Evolutionary conservation across 2,113 vertebrate genomes (phyloP).

Genomic region (Riparia riparia): DNA sequence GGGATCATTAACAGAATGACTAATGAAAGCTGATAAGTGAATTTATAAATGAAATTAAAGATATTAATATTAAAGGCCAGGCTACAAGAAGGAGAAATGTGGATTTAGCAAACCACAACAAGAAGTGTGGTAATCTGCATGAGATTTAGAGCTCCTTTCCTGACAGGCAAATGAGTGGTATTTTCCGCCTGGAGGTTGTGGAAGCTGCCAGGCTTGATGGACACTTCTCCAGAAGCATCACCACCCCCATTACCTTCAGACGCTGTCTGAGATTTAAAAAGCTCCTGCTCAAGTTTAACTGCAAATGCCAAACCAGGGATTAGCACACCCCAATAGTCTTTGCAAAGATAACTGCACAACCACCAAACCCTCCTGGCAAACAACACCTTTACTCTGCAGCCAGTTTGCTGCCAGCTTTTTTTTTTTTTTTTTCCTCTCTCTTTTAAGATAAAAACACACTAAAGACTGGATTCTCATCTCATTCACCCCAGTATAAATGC

Average conservation of each 20-base stretch:
- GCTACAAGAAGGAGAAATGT: not conserved
- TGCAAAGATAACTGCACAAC: not conserved
- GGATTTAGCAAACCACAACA: conserved; percentile 47
- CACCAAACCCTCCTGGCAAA: not conserved
- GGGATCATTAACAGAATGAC: conserved; percentile 42
- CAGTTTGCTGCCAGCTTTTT: not conserved
- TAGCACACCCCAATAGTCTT: not conserved
- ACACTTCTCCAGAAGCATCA: not conserved
- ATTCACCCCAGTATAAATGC: not conserved
- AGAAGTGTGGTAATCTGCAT: not conserved
- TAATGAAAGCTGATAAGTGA: conserved; percentile 54
- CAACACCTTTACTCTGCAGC: not conserved
- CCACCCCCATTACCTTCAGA: not conserved
- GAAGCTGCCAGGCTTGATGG: conserved; percentile 6
- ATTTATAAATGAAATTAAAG: conserved; percentile 64
- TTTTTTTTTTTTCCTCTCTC: too few species aligned
- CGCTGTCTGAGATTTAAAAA: not conserved
- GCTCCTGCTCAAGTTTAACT: not conserved
- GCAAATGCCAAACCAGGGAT: not conserved
- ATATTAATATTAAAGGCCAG: conserved; percentile 35
- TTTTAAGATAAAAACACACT: not conserved
- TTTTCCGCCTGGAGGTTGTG: not conserved
- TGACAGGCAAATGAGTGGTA: not conserved
- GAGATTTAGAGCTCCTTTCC: conserved; percentile 29
- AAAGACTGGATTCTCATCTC: not conserved